Evolutionary conservation across 2,113 vertebrate genomes (phyloP), one percentile per base, ranked within the genome.

Genomic region (Furnarius figulus): DNA sequence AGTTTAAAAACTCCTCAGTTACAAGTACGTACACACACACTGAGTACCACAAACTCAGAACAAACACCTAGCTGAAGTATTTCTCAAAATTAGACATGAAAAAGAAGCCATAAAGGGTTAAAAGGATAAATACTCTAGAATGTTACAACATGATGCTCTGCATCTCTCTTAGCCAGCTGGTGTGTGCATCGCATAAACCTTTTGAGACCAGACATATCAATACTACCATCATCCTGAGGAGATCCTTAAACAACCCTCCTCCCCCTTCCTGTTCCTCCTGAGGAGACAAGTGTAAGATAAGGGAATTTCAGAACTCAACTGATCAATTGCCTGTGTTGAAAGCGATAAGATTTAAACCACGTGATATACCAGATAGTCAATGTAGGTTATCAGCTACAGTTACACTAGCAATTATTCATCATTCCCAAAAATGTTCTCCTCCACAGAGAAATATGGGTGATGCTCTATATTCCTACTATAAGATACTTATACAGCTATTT

Each of bases 381-480:
- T 85, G 96, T 39, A 95, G 93, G 44, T 97, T 96, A 98, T 97
- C 94, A 95, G 96, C 67, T 90, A 76, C 77, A 87, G 50, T 70
- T 91, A 87, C 72, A 93, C 78, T 42, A 91, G 77, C 84, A 97
- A 97, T 98, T 96, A 97, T 78, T 96, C 84, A 88, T 81, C 92
- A 62, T 67, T 87, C 85, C 87, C 74, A 22, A 90, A 97, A 97
- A 68, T 7, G 37, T 19, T 63, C n/a, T 56, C 49, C 59, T 70
- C 61, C 56, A 78, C 71, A 23, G 11, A 85, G 39, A 24, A 65
- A 90, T 72, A 40, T 71, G 44, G 10, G 65, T 71, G 67, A 58
- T 42, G 49, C n/a, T 93, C 22, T 78, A 30, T 25, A 42, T 78
- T 84, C 61, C 49, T 39, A 31, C 37, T 42, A 0, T 14, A 33